Evolutionary conservation across 2,113 vertebrate species (phyloP).

Genomic region (Pao palembangensis): DNA sequence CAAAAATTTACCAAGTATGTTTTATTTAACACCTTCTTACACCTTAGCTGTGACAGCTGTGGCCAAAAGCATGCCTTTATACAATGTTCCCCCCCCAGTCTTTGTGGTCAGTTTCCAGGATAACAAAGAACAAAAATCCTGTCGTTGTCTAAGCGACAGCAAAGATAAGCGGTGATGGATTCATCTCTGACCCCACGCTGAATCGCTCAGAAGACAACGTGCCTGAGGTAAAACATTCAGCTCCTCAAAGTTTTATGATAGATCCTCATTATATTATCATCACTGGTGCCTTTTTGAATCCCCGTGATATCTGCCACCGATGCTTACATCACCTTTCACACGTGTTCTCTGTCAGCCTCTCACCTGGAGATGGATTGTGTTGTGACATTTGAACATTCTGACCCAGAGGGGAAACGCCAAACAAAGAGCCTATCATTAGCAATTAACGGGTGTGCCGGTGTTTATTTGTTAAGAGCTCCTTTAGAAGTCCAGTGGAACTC

Average conservation of each 20-base stretch:
- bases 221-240: conserved; percentile 48
- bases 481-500: conserved; percentile 68
- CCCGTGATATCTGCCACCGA: conserved; percentile 26
- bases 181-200: conserved; percentile 52
- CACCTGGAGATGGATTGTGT: conserved; percentile 43
- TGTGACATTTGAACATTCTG: conserved; percentile 43
- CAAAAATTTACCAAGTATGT: too few species aligned
- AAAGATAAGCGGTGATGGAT: conserved; percentile 61
- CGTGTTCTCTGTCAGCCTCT: conserved; percentile 37
- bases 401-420: conserved; percentile 59
- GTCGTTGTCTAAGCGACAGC: conserved; percentile 54
- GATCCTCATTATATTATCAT: conserved; percentile 29
- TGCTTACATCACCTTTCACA: conserved; percentile 17
- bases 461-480: conserved; percentile 75
- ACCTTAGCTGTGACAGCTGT: too few species aligned
- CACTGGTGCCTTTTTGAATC: conserved; percentile 14
- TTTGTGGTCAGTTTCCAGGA: conserved; percentile 39
- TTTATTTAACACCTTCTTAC: too few species aligned
- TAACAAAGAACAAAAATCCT: conserved; percentile 26
- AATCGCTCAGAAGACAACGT: conserved; percentile 53
- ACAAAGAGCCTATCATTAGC: conserved; percentile 71
- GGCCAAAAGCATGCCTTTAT: too few species aligned
- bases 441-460: conserved; percentile 72
- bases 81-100: not conserved
- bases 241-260: conserved; percentile 19